Percentiles rank a stretch among this genome's conserved stretches.
Conservation (phyloP, 2,888 invertebrate genomes). For the Drosophila barbarae region DNA sequence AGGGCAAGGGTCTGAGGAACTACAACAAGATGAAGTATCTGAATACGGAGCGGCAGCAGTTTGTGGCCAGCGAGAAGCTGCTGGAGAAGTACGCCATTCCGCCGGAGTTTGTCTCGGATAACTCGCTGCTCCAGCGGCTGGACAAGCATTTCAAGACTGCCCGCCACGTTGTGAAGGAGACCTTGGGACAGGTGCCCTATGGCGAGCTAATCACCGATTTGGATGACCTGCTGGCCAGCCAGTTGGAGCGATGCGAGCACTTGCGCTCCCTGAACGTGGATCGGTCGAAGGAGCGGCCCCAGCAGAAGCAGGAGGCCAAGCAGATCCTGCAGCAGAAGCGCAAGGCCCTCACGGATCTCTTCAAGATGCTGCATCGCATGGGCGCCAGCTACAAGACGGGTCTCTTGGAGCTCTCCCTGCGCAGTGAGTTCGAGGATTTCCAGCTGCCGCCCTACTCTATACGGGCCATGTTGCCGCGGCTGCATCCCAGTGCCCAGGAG, state of each 20-base stretch:
- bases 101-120: conserved; percentile 17
- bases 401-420: conserved; percentile 82
- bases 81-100: conserved; percentile 52
- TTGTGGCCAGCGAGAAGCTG: conserved; percentile 72
- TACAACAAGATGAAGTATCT: conserved; percentile 71
- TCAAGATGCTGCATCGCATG: conserved; percentile 86
- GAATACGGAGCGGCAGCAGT: conserved; percentile 76
- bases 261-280: conserved; percentile 81
- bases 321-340: conserved; percentile 91
- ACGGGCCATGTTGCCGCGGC: conserved; percentile 81
- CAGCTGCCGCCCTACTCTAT: conserved; percentile 87
- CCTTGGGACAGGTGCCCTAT: conserved; percentile 82
- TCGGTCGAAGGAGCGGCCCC: conserved; percentile 81
- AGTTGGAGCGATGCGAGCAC: conserved; percentile 85
- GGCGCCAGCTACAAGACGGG: conserved; percentile 92
- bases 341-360: conserved; percentile 91
- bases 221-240: conserved; percentile 84
- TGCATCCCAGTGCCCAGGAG: conserved; percentile 77
- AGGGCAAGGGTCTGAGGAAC: conserved; percentile 77
- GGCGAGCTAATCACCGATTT: conserved; percentile 83
- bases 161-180: conserved; percentile 84
- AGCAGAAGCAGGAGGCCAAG: conserved; percentile 89
- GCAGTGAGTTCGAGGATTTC: conserved; percentile 82
- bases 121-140: conserved; percentile 66
- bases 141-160: conserved; percentile 83